phyloP scores from a whole-genome alignment of 2,113 vertebrate genomes.

The Tetrax tetrax region DNA sequence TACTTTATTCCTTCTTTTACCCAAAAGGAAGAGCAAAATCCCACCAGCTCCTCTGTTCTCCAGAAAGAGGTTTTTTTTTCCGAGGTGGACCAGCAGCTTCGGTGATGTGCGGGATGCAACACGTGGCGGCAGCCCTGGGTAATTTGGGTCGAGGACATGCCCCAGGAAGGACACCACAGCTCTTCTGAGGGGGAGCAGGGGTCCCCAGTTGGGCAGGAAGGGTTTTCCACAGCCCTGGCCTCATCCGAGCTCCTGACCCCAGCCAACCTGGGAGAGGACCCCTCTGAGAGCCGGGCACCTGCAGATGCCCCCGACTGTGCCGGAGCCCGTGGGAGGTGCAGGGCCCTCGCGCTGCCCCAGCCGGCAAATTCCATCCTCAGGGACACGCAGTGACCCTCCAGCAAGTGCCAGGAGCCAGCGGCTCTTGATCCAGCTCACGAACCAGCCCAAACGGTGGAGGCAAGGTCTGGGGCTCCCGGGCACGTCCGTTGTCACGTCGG shows the following conservation, averaged over 20 bases:
- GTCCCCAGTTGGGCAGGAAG: not conserved
- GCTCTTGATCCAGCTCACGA: not conserved
- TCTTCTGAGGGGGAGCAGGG: rapidly evolving
- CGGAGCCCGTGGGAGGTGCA: rapidly evolving
- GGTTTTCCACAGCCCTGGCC: not conserved
- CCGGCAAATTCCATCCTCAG: not conserved
- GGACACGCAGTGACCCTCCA: not conserved
- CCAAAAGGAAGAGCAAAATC: not conserved
- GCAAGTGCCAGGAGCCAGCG: rapidly evolving
- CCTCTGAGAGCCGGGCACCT: rapidly evolving
- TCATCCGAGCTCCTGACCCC: not conserved
- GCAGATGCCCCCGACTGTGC: not conserved
- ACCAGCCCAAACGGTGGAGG: rapidly evolving
- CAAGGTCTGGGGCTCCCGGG: not conserved
- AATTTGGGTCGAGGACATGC: not conserved
- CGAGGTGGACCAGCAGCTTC: not conserved
- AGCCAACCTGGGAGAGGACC: not conserved
- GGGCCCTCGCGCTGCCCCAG: rapidly evolving
- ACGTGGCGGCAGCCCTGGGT: not conserved
- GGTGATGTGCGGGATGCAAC: rapidly evolving
- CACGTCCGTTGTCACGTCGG: not conserved
- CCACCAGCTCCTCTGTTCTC: not conserved
- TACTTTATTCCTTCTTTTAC: not conserved
- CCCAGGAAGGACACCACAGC: not conserved
- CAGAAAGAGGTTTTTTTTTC: not conserved